Evolutionary conservation across 2,888 invertebrate genomes (phyloP).

Genomic region (Tipula unca): DNA sequence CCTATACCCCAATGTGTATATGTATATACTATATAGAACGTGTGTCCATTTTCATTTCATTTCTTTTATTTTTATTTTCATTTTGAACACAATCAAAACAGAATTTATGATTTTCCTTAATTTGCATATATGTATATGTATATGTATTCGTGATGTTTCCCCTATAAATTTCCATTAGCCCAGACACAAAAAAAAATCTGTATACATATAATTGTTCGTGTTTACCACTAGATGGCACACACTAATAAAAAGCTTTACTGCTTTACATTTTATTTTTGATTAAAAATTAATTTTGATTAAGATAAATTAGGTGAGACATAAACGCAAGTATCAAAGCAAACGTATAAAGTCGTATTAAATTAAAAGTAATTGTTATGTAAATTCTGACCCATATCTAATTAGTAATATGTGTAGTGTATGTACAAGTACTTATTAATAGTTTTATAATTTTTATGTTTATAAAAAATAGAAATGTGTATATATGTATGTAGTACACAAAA

Average conservation of each 20-base stretch:
- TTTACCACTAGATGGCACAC: background rate
- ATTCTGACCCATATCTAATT: background rate
- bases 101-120: background rate
- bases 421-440: background rate
- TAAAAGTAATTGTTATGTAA: background rate
- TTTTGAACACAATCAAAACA: background rate
- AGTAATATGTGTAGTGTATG: background rate
- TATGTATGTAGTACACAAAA: background rate
- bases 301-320: background rate
- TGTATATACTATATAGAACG: background rate
- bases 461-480: background rate
- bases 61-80: background rate
- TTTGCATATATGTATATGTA: no score
- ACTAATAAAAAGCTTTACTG: background rate
- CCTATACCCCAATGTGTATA: background rate
- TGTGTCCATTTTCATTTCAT: slow-evolving; percentile 19
- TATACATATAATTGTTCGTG: background rate
- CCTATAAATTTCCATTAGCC: background rate
- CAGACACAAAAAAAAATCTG: background rate
- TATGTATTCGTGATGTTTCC: background rate
- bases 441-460: background rate
- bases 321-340: background rate
- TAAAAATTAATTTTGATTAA: background rate
- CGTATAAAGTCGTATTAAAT: background rate
- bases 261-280: background rate